Evolutionary conservation across 2,888 invertebrate genomes (phyloP).

Genomic region (Xylota segnis): DNA sequence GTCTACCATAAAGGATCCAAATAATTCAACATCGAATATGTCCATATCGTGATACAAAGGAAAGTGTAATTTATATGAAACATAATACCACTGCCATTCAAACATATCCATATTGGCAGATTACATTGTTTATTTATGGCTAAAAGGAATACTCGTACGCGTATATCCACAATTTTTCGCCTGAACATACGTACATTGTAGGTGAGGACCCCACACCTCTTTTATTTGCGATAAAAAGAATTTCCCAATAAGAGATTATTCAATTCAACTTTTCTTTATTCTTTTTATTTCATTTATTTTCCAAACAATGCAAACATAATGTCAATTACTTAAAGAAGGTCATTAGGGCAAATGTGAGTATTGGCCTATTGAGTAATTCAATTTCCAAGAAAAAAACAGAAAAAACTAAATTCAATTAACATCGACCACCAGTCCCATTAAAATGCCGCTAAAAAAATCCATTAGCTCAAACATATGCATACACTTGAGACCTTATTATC

Average conservation of each 20-base stretch:
- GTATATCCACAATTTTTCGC: neutral
- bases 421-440: constrained; percentile 6
- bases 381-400: neutral
- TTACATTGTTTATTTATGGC: constrained; percentile 16
- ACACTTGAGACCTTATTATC: neutral
- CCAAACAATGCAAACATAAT: neutral
- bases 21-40: constrained; percentile 5
- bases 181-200: neutral
- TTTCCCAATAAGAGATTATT: neutral
- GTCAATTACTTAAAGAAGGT: constrained; percentile 26
- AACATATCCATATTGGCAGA: neutral
- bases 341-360: constrained; percentile 27
- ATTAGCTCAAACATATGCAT: neutral
- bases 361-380: neutral
- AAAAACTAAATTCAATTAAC: neutral
- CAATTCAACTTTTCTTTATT: constrained; percentile 15
- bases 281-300: constrained; percentile 12
- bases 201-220: neutral
- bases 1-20: neutral
- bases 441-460: constrained; percentile 13
- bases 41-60: neutral
- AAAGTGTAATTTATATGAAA: constrained; percentile 7
- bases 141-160: neutral
- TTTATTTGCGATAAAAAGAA: neutral
- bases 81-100: neutral